These are phyloP conservation scores for Diadema setosum DNA, from an alignment of 35 echinoderm and acorn worm genomes.

Conservation along the genomic window DNA sequence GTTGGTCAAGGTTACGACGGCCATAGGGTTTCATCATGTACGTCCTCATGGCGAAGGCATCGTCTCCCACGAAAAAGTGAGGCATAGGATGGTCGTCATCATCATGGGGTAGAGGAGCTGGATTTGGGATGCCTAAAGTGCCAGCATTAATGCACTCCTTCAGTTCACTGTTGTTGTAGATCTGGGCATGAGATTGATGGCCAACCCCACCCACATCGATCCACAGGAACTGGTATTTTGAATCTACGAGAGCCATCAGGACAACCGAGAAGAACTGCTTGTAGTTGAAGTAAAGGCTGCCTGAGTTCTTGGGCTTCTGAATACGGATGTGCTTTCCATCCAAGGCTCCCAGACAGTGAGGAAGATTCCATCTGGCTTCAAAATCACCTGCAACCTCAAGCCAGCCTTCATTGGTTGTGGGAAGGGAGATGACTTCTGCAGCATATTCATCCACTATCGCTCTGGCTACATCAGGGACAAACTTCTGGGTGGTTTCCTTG, in stretches of 20 bases:
- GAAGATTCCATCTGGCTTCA: slow-evolving; percentile 33
- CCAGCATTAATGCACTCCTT: neutral
- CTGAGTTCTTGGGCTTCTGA: slow-evolving; percentile 40
- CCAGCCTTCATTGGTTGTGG: neutral
- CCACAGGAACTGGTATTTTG: slow-evolving; percentile 6
- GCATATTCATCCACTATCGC: too few species aligned
- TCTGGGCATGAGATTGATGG: neutral
- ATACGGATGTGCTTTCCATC: slow-evolving; percentile 74
- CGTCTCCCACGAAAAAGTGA: slow-evolving; percentile 21
- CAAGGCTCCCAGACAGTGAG: slow-evolving; percentile 29
- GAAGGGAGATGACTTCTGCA: too few species aligned
- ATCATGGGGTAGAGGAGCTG: neutral
- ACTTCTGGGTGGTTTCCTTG: too few species aligned
- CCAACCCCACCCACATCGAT: slow-evolving; percentile 59
- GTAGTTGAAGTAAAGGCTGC: slow-evolving; percentile 49
- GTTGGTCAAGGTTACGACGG: neutral
- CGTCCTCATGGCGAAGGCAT: slow-evolving; percentile 23
- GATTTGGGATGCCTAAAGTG: neutral
- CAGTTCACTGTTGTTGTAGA: slow-evolving; percentile 16
- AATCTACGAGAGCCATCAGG: slow-evolving; percentile 55
- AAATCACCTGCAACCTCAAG: neutral
- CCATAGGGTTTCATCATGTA: slow-evolving; percentile 50
- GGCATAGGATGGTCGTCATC: neutral
- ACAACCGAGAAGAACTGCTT: slow-evolving; percentile 51
- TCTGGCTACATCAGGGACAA: too few species aligned